phyloP scores from a whole-genome alignment of 2,113 vertebrate genomes.

The Hemicordylus capensis region DNA sequence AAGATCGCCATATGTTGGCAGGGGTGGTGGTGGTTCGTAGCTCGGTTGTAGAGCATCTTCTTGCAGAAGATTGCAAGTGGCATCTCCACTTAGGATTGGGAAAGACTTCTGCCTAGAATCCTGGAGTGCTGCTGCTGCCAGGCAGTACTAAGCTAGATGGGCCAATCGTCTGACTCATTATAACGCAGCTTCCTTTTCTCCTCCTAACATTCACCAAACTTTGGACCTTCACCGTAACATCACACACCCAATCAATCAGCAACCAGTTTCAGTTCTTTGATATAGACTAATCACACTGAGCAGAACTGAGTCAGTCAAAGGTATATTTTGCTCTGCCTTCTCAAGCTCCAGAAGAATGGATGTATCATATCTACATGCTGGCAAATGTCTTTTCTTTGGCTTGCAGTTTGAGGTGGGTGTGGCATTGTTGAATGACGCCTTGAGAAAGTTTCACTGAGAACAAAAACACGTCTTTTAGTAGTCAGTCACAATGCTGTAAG shows the following conservation, averaged over 20 bases:
- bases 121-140: no score
- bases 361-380: constrained; percentile 41
- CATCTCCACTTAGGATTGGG: no score
- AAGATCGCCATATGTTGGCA: no score
- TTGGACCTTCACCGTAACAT: not conserved
- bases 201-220: not conserved
- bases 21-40: no score
- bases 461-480: not conserved
- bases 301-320: constrained; percentile 1
- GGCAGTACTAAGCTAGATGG: no score
- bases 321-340: not conserved
- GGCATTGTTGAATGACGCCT: not conserved
- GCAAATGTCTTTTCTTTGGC: constrained; percentile 4
- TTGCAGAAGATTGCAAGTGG: no score
- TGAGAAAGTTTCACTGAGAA: constrained; percentile 17
- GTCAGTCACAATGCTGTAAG: fast-evolving
- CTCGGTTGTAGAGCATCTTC: no score
- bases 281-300: constrained; percentile 7
- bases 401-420: constrained; percentile 30
- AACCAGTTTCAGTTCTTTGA: not conserved
- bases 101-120: no score
- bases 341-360: constrained; percentile 3
- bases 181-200: no score
- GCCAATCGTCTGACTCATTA: no score
- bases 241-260: not conserved